Evolutionary conservation across 1,140 invertebrate species (phyloP).

Genomic region (Drosophila cardini): DNA sequence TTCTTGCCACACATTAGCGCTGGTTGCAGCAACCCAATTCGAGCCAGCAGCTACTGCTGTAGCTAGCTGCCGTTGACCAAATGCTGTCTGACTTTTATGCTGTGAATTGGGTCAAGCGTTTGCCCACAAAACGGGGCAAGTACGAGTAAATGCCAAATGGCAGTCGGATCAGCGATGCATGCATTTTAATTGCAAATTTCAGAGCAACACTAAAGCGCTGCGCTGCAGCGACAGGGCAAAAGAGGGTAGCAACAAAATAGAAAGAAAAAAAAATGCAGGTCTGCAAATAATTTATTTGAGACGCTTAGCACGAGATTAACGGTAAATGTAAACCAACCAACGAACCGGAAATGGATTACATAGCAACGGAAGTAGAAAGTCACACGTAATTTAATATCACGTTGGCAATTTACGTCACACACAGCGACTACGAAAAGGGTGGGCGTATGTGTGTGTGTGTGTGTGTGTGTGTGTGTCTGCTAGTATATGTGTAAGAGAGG

Average conservation of each 20-base stretch:
- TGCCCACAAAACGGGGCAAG: conserved; percentile 49
- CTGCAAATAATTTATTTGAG: conserved; percentile 75
- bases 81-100: conserved; percentile 50
- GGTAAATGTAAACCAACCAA: conserved; percentile 76
- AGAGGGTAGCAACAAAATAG: background rate
- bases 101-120: conserved; percentile 67
- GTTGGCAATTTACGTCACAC: conserved; percentile 71
- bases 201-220: background rate
- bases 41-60: background rate
- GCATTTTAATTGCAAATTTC: conserved; percentile 82
- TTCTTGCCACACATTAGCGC: conserved; percentile 64
- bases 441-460: background rate
- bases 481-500: conserved; percentile 2
- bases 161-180: conserved; percentile 47
- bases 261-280: background rate
- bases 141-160: conserved; percentile 34
- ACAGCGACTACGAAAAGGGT: conserved; percentile 8
- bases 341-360: conserved; percentile 81
- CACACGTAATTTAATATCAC: conserved; percentile 82
- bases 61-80: conserved; percentile 42
- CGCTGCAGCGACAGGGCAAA: background rate
- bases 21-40: conserved; percentile 43
- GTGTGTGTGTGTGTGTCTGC: conserved; percentile 14
- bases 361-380: conserved; percentile 77
- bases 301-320: conserved; percentile 79